Evolutionary conservation across 1,140 invertebrate species (phyloP).

Genomic region (Pectinophora gossypiella): DNA sequence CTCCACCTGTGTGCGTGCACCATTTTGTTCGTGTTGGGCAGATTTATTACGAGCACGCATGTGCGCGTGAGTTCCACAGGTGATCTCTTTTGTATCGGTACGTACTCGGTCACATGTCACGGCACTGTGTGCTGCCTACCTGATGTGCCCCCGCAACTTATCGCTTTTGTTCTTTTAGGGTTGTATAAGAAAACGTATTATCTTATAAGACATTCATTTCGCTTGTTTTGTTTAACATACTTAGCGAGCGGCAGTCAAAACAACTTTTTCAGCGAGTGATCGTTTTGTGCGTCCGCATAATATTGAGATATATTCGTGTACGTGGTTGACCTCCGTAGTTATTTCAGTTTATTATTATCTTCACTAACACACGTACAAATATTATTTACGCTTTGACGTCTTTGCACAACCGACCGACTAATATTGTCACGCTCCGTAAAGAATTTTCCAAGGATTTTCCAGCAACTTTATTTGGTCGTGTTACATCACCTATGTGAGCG

Average conservation of each 20-base stretch:
- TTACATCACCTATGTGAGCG: constrained; percentile 21
- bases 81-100: constrained; percentile 51
- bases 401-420: not conserved
- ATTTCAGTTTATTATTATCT: not conserved
- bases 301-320: too few relatives aligned
- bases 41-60: constrained; percentile 47
- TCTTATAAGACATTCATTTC: constrained; percentile 42
- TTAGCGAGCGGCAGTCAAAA: constrained; percentile 9
- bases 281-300: too few relatives aligned
- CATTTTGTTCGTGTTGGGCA: constrained; percentile 61
- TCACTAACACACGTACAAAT: not conserved
- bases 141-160: constrained; percentile 63
- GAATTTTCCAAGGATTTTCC: constrained; percentile 29
- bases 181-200: constrained; percentile 50
- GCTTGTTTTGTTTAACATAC: constrained; percentile 39
- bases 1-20: constrained; percentile 52
- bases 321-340: too few relatives aligned
- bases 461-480: constrained; percentile 15
- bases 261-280: constrained; percentile 1
- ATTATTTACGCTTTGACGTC: not conserved
- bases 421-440: not conserved
- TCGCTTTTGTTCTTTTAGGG: constrained; percentile 67
- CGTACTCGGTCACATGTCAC: constrained; percentile 60
- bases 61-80: constrained; percentile 52
- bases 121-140: constrained; percentile 55